Conservation (phyloP, 1,140 invertebrate species). For the Drosophila santomea region DNA sequence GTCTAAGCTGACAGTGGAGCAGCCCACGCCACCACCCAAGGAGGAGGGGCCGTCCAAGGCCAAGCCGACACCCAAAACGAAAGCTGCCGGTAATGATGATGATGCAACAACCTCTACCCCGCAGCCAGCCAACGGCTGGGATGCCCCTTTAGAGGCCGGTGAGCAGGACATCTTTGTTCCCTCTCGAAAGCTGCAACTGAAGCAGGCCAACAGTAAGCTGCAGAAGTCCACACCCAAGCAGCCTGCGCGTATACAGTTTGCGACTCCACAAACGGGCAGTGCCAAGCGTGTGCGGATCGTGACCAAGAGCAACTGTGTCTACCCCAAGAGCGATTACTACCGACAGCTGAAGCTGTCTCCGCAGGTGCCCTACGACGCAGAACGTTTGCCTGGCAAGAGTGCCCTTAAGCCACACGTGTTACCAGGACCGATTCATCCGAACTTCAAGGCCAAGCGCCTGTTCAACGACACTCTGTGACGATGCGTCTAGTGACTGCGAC, state of each 20-base stretch:
- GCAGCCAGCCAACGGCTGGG: conserved; percentile 66
- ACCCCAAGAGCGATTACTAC: conserved; percentile 89
- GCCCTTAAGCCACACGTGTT: conserved; percentile 89
- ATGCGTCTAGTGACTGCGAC: conserved; percentile 35
- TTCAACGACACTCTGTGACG: conserved; percentile 81
- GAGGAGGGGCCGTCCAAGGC: conserved; percentile 10
- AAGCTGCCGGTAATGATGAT: background rate
- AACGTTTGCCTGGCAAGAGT: conserved; percentile 88
- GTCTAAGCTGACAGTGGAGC: conserved; percentile 4
- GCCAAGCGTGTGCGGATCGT: conserved; percentile 87
- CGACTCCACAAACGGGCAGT: conserved; percentile 28
- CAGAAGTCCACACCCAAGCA: conserved; percentile 39
- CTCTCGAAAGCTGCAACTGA: conserved; percentile 77
- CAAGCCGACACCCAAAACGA: background rate
- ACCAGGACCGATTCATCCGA: conserved; percentile 91
- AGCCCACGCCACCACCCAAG: background rate
- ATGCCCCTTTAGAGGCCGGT: conserved; percentile 76
- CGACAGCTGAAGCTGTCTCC: conserved; percentile 89
- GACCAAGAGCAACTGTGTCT: conserved; percentile 88
- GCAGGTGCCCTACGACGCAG: conserved; percentile 90
- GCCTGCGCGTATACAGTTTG: conserved; percentile 21
- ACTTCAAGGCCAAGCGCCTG: conserved; percentile 87
- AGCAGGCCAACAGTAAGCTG: conserved; percentile 64
- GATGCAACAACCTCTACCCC: background rate
- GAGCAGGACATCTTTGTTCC: conserved; percentile 85